phyloP scores from a whole-genome alignment of 2,888 invertebrate species.

The Lordiphosa andalusiaca region DNA sequence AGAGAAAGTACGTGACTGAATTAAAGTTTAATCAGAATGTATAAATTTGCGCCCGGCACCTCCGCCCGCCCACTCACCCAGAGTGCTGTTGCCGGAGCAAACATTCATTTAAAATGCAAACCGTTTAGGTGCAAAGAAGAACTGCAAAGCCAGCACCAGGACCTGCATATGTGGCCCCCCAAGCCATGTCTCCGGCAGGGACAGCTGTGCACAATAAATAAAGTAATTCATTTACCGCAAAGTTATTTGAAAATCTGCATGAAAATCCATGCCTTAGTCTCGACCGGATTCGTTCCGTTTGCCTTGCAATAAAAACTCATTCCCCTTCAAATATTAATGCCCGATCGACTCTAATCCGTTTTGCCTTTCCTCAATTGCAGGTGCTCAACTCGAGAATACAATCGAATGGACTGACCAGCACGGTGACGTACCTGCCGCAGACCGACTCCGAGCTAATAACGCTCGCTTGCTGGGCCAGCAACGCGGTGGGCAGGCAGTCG shows the following conservation, averaged over 20 bases:
- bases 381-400: conserved; percentile 82
- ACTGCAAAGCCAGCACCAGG: conserved; percentile 35
- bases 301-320: conserved; percentile 67
- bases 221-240: conserved; percentile 71
- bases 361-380: conserved; percentile 50
- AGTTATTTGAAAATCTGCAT: conserved; percentile 66
- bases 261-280: conserved; percentile 34
- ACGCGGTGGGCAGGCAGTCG: conserved; percentile 89
- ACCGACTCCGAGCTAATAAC: conserved; percentile 87
- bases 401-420: conserved; percentile 82
- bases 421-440: conserved; percentile 83
- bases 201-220: conserved; percentile 71
- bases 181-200: conserved; percentile 16
- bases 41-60: conserved; percentile 50
- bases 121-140: conserved; percentile 35
- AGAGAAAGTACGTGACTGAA: conserved; percentile 74
- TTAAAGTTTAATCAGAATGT: conserved; percentile 75
- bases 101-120: conserved; percentile 51
- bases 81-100: background rate
- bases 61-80: background rate
- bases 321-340: conserved; percentile 69
- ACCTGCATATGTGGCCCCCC: conserved; percentile 42
- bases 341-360: conserved; percentile 29
- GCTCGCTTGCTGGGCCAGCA: conserved; percentile 93
- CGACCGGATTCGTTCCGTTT: conserved; percentile 41